phyloP scores from a whole-genome alignment of 2,888 invertebrate species.

The Hirtodrosophila alboralis region DNA sequence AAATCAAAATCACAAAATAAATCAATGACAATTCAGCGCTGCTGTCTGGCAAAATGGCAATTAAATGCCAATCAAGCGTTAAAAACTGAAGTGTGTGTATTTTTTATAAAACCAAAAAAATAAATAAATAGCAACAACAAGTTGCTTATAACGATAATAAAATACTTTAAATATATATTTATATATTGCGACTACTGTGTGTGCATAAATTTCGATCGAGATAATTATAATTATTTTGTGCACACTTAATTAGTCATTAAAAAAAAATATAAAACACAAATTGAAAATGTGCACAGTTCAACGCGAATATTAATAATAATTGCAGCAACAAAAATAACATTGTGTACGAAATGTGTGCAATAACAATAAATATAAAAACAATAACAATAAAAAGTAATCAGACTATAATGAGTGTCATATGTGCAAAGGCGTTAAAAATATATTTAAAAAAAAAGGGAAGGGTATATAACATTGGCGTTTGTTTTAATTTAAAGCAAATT shows the following conservation, averaged over 20 bases:
- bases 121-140: slow-evolving; percentile 22
- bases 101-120: too few species aligned
- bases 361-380: slow-evolving; percentile 26
- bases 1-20: slow-evolving; percentile 38
- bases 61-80: slow-evolving; percentile 75
- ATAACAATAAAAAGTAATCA: slow-evolving; percentile 58
- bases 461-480: not conserved
- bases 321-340: slow-evolving; percentile 48
- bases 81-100: slow-evolving; percentile 66
- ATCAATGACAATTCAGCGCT: slow-evolving; percentile 38
- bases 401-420: slow-evolving; percentile 68
- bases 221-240: slow-evolving; percentile 78
- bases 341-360: too few species aligned
- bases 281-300: slow-evolving; percentile 61
- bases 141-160: slow-evolving; percentile 5
- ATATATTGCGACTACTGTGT: slow-evolving; percentile 49
- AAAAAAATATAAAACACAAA: slow-evolving; percentile 74
- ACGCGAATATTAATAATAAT: slow-evolving; percentile 67
- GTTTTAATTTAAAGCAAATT: not conserved
- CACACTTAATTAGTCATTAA: slow-evolving; percentile 81
- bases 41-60: slow-evolving; percentile 63
- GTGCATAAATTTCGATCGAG: slow-evolving; percentile 48
- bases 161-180: slow-evolving; percentile 42
- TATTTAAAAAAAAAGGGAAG: not conserved
- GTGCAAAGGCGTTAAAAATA: slow-evolving; percentile 24